phyloP scores from a whole-genome alignment of 2,797 vertebrate species.

The Micromesistius poutassou region DNA sequence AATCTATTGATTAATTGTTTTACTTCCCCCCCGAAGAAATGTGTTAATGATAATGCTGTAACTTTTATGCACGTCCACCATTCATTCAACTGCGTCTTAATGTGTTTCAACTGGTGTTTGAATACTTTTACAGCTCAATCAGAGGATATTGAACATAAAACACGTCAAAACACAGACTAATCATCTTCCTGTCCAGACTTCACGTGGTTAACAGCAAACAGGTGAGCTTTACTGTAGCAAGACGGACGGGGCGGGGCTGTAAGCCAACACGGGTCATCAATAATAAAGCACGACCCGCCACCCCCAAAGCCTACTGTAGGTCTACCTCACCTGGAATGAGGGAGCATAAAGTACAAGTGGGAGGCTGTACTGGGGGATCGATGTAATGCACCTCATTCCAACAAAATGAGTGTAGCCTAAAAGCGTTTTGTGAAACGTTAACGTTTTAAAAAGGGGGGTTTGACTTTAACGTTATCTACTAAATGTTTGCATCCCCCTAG shows the following conservation, averaged over 20 bases:
- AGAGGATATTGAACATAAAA: background rate
- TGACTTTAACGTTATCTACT: background rate
- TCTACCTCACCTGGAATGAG: conserved; percentile 31
- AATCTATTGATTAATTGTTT: background rate
- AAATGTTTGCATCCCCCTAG: background rate
- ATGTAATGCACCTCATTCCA: background rate
- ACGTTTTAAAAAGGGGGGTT: background rate
- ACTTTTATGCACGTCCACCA: background rate
- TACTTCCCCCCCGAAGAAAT: background rate
- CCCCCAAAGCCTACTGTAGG: conserved; percentile 19
- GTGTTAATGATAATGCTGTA: background rate
- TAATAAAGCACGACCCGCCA: conserved; percentile 61
- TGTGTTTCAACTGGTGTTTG: background rate
- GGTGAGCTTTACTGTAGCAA: conserved; percentile 47
- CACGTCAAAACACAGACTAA: background rate
- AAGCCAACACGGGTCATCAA: conserved; percentile 72
- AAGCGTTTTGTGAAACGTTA: background rate
- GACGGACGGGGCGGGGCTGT: conserved; percentile 45
- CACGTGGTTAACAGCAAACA: conserved; percentile 70
- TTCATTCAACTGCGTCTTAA: background rate
- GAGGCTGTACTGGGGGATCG: background rate
- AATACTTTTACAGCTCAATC: background rate
- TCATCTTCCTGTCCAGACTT: conserved; percentile 60
- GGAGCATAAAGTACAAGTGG: background rate
- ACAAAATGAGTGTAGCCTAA: background rate